Evolutionary conservation across 2,113 vertebrate species (phyloP).

Genomic region (Aspidoscelis tigris): DNA sequence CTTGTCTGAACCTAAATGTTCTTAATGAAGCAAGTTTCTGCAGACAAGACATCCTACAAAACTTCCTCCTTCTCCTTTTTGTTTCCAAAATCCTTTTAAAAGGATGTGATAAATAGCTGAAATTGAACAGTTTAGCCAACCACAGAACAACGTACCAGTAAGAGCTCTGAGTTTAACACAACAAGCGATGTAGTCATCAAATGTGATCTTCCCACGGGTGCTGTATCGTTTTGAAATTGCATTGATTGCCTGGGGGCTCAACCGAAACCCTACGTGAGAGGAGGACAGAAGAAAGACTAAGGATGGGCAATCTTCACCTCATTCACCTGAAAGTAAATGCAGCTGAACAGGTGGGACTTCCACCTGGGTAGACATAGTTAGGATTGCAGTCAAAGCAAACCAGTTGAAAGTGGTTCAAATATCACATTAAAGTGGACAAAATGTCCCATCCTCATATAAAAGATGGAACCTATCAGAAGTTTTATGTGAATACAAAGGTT

Average conservation of each 20-base stretch:
- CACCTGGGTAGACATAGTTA: not conserved
- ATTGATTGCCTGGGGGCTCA: slow-evolving; percentile 90
- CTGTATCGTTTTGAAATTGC: slow-evolving; percentile 87
- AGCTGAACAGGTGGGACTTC: too few relatives aligned
- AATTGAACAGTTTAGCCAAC: not conserved
- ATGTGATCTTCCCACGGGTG: slow-evolving; percentile 82
- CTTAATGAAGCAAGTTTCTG: not conserved
- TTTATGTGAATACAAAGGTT: too few relatives aligned
- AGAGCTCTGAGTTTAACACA: slow-evolving; percentile 88
- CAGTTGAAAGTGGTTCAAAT: too few relatives aligned
- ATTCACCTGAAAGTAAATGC: too few relatives aligned
- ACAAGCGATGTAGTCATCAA: slow-evolving; percentile 94
- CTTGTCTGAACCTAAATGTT: not conserved
- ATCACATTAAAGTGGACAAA: too few relatives aligned
- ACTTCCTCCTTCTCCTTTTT: not conserved
- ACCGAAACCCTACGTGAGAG: slow-evolving; percentile 75
- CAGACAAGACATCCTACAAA: not conserved
- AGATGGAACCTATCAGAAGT: too few relatives aligned
- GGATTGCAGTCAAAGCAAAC: not conserved
- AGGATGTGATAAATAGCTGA: not conserved
- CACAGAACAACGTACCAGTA: slow-evolving; percentile 80
- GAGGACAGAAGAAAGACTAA: slow-evolving; percentile 4
- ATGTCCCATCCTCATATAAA: too few relatives aligned
- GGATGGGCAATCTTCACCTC: not conserved
- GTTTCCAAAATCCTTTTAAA: not conserved